Evolutionary conservation across 2,888 invertebrate genomes (phyloP).

Genomic region (Apotomis turbidana): DNA sequence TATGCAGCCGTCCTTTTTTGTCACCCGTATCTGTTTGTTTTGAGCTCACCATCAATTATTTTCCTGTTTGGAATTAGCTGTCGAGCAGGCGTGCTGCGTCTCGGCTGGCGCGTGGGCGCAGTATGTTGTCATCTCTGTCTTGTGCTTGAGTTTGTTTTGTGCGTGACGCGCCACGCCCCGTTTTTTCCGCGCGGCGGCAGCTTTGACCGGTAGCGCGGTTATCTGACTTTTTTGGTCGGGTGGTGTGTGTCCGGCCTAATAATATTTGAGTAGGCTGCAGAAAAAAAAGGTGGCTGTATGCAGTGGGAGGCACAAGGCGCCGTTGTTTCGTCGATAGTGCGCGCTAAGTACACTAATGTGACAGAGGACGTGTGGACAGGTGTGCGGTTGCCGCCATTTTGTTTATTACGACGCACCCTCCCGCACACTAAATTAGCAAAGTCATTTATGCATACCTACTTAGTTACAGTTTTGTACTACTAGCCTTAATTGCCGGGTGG

Average conservation of each 20-base stretch:
- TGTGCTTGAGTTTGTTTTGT: conserved; percentile 78
- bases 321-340: conserved; percentile 64
- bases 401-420: conserved; percentile 37
- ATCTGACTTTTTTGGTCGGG: conserved; percentile 72
- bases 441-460: conserved; percentile 6
- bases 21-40: conserved; percentile 83
- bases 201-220: conserved; percentile 82
- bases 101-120: conserved; percentile 48
- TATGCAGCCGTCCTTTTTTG: conserved; percentile 78
- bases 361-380: conserved; percentile 44
- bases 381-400: conserved; percentile 41
- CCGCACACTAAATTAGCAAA: conserved; percentile 37
- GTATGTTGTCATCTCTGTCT: conserved; percentile 62
- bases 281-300: conserved; percentile 76
- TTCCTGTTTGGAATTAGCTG: conserved; percentile 79
- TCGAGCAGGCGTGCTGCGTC: conserved; percentile 66
- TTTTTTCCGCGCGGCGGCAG: conserved; percentile 58
- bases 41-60: conserved; percentile 81
- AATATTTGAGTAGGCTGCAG: conserved; percentile 77
- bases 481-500: conserved; percentile 5
- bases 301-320: conserved; percentile 61
- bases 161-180: conserved; percentile 81
- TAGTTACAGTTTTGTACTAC: conserved; percentile 3
- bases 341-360: conserved; percentile 52
- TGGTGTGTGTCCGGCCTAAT: conserved; percentile 78